Percentiles rank a stretch among this genome's conserved stretches.
Evolutionary conservation across 1,140 invertebrate species (phyloP).

Genomic region (Drosophila quadrilineata): DNA sequence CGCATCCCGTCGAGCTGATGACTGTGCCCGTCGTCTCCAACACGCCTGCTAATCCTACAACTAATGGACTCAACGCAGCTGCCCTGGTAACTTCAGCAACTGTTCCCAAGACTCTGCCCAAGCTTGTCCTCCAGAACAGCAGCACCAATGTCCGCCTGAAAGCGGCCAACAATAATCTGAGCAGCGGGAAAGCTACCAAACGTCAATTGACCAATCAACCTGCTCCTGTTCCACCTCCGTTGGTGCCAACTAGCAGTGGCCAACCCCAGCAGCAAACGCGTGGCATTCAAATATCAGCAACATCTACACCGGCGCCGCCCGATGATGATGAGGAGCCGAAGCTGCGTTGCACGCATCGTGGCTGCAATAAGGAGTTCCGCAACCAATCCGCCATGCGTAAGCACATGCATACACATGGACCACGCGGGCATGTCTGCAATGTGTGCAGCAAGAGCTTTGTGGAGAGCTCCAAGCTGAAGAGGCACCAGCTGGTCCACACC

Average conservation of each 20-base stretch:
- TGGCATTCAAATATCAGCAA: constrained; percentile 18
- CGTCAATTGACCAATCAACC: constrained; percentile 94
- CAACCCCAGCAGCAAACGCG: constrained; percentile 23
- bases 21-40: background rate
- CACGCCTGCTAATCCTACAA: background rate
- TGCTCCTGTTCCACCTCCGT: no score
- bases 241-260: constrained; percentile 84
- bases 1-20: constrained; percentile 54
- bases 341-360: constrained; percentile 95
- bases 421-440: constrained; percentile 96
- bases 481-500: constrained; percentile 96
- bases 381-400: constrained; percentile 99
- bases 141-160: constrained; percentile 70
- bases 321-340: constrained; percentile 63
- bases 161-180: constrained; percentile 21
- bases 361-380: constrained; percentile 97
- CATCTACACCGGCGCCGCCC: constrained; percentile 46
- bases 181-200: constrained; percentile 80
- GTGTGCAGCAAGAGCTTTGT: constrained; percentile 99
- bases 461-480: constrained; percentile 97
- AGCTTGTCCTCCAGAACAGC: constrained; percentile 63
- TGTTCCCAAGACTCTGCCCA: constrained; percentile 37
- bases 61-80: background rate
- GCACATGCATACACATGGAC: constrained; percentile 98
- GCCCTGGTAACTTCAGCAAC: background rate